phyloP scores from a whole-genome alignment of 2,888 invertebrate species.

The Carcina quercana region DNA sequence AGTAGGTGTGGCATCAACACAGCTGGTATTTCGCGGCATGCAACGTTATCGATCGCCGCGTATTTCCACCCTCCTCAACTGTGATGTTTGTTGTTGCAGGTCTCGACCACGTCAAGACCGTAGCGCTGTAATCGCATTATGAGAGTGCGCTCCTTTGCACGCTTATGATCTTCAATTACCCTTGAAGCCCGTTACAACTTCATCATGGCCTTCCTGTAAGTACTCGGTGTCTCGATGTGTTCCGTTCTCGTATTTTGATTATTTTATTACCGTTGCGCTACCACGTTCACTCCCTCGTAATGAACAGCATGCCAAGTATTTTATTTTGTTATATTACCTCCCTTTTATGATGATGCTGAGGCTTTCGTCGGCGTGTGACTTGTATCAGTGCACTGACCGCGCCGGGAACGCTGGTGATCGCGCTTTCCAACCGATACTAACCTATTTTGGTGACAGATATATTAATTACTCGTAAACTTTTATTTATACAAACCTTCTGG shows the following conservation, averaged over 20 bases:
- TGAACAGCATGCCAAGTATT: constrained; percentile 73
- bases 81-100: constrained; percentile 58
- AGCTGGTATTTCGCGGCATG: too few relatives aligned
- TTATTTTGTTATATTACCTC: constrained; percentile 52
- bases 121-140: constrained; percentile 55
- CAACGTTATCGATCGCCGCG: too few relatives aligned
- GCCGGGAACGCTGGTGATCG: constrained; percentile 61
- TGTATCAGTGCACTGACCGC: constrained; percentile 66
- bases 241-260: constrained; percentile 55
- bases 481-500: too few relatives aligned
- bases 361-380: constrained; percentile 74
- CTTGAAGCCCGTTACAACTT: constrained; percentile 41
- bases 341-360: constrained; percentile 68
- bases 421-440: constrained; percentile 64
- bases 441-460: constrained; percentile 67
- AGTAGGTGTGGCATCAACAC: too few relatives aligned
- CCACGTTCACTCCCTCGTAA: constrained; percentile 73
- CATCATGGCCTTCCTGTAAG: constrained; percentile 65
- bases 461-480: too few relatives aligned
- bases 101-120: constrained; percentile 33
- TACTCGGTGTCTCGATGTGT: constrained; percentile 62
- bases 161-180: constrained; percentile 52
- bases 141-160: constrained; percentile 52
- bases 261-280: constrained; percentile 63
- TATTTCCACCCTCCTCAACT: too few relatives aligned